Evolutionary conservation across 2,888 invertebrate species (phyloP).

Genomic region (Notodonta dromedarius): DNA sequence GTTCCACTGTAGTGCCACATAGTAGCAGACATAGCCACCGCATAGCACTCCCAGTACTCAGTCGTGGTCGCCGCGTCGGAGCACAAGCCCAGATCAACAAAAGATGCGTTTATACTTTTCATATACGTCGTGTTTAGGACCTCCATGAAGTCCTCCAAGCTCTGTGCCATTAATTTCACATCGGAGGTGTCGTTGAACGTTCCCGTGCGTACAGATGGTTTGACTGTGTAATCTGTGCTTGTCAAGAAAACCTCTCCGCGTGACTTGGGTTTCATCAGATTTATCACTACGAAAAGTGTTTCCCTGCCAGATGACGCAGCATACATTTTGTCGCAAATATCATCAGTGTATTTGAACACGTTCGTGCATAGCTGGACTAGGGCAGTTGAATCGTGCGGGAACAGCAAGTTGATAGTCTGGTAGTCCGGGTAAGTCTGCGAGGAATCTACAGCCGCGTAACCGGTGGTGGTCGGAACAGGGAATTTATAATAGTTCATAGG

Average conservation of each 20-base stretch:
- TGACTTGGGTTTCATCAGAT: slow-evolving; percentile 35
- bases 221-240: slow-evolving; percentile 17
- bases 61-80: slow-evolving; percentile 7
- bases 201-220: slow-evolving; percentile 20
- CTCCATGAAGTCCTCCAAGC: slow-evolving; percentile 5
- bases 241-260: slow-evolving; percentile 28
- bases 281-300: slow-evolving; percentile 16
- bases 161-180: slow-evolving; percentile 14
- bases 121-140: slow-evolving; percentile 23
- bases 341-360: slow-evolving; percentile 74
- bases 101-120: slow-evolving; percentile 15
- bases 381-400: slow-evolving; percentile 9
- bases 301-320: background rate
- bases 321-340: slow-evolving; percentile 12
- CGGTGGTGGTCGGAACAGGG: slow-evolving; percentile 25
- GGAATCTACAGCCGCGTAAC: slow-evolving; percentile 28
- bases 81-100: slow-evolving; percentile 17
- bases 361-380: slow-evolving; percentile 43
- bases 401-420: slow-evolving; percentile 25
- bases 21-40: slow-evolving; percentile 26
- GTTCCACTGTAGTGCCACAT: slow-evolving; percentile 42
- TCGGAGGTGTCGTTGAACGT: slow-evolving; percentile 14
- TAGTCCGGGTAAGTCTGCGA: slow-evolving; percentile 31
- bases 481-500: slow-evolving; percentile 24
- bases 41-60: slow-evolving; percentile 38